A percentile compares a stretch with the other conserved stretches of the same genome.
phyloP scores from a whole-genome alignment of 2,113 vertebrate species.

The Cyanoramphus novaezelandiae region DNA sequence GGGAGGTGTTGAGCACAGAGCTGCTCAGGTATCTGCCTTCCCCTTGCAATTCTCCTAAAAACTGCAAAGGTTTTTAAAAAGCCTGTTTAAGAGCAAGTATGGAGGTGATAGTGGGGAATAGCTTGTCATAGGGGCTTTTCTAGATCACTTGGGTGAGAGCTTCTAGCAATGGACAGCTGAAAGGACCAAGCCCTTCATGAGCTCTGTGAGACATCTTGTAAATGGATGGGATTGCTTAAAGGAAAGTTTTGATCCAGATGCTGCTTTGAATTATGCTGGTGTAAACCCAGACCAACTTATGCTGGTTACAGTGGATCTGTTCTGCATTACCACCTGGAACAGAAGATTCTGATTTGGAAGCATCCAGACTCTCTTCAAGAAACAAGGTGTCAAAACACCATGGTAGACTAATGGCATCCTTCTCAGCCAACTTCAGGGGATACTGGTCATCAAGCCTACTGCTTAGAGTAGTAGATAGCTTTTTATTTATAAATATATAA shows the following conservation, averaged over 20 bases:
- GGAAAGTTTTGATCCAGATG: neutral
- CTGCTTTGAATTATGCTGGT: neutral
- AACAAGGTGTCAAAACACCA: neutral
- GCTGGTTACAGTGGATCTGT: neutral
- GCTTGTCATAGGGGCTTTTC: neutral
- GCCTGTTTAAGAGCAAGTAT: neutral
- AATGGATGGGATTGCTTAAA: neutral
- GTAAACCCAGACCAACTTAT: neutral
- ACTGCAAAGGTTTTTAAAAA: neutral
- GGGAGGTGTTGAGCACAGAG: neutral
- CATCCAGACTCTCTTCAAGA: neutral
- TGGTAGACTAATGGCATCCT: neutral
- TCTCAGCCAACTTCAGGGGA: neutral
- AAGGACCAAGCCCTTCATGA: neutral
- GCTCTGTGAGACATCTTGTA: neutral
- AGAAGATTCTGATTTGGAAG: neutral
- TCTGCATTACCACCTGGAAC: neutral
- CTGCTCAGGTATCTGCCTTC: neutral
- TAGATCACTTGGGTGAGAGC: neutral
- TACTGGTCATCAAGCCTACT: neutral
- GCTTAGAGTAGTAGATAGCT: neutral
- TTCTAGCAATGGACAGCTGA: neutral
- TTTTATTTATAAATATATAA: neutral
- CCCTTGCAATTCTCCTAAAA: neutral
- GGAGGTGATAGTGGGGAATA: accelerated